Base-by-base conservation (phyloP, 1,140 invertebrate genomes). In the Copidosoma floridanum region DNA sequence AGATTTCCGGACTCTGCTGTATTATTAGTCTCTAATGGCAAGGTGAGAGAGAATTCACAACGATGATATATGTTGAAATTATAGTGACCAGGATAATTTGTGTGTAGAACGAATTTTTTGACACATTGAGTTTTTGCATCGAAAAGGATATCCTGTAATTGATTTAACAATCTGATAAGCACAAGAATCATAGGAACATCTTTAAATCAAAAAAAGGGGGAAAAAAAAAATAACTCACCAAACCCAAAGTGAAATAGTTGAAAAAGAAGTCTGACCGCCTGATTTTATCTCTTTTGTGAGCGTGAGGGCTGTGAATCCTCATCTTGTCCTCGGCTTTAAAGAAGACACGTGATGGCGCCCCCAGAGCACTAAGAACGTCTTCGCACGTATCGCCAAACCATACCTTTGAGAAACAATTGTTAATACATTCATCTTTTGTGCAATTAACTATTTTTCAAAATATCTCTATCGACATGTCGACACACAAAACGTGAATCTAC, bases 51-150 rank as follows among this genome's bases (percentile, higher is more conserved):
- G 75, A 95, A 95, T 76, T 95, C 91, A 78, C 93, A 95, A 57
- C 94, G 85, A 80, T 93, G 91, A 79, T 95, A 97, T 90, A 97
- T 98, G 76, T 98, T 98, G 80, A 99, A 99, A 81, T 99, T 97
- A 80, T 98, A 99, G 81, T 99, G 97, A 2, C 97, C 97, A 16
- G 97, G 97, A 79, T 95, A 97, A 81, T 99, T 99, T 8, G 96
- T 98, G 76, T 99, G 97, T 41, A 99, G 82, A 18, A 99, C 91
- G 78, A 99, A 94, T 78, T 99, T 99, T 78, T 97, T 97, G 44
- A 95, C 94, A 68, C 87, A 84, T 72, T 98, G 93, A 32, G 91
- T 94, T 65, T 89, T 89, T 27, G 94, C 94, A 82, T 99, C 96
- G 83, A 99, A 98, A 23, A 99, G 78, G 61, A 99, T 85, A 80